Evolutionary conservation across 2,113 vertebrate species (phyloP), one percentile per base, ranked within the genome.

Genomic region (Salvator merianae): DNA sequence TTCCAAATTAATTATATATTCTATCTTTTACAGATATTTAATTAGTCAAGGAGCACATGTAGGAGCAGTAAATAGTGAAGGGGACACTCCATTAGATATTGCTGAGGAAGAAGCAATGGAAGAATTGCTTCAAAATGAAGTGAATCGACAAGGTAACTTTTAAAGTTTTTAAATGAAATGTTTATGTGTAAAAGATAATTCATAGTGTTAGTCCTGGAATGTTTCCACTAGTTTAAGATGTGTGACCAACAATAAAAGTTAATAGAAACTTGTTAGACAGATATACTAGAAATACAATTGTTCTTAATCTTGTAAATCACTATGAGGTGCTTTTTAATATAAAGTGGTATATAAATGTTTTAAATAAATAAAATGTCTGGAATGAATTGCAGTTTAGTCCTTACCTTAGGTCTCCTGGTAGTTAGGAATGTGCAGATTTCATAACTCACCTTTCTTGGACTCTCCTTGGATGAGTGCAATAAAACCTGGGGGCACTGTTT

Each of bases 71-170:
- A 99, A 99, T 95, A 99, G 98, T 92, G 99, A 99, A 95, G 98
- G 98, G n/a, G 98, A 99, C 88, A 99, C 98, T 9, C 98, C 98
- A 68, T 95, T 99, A 95, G 98, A 99, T 95, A 99, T 99, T 77
- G 98, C 99, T 43, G 99, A 99, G 90, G 99, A 99, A 86, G 98
- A 99, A 86, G 96, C 98, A 82, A 99, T 99, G 99, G 98, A 99
- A 95, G 98, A 99, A 91, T 97, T 99, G 69, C 97, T 99, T 95
- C 97, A 99, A 93, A 99, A 99, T 90, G 99, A 99, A 96, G 98
- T 99, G 92, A 99, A 99, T 94, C 95, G 97, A 83, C 98, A 99
- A 98, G 99, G 99, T 99, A 96, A 94, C 87, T 59, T 71, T 83
- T 68, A 84, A 88, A 32, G 20, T 32, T 47, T 4, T 90, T 18